Percentiles rank a stretch among this genome's conserved stretches.
Conservation (phyloP, 2,888 invertebrate genomes). For the Eristalinus sepulchralis region DNA sequence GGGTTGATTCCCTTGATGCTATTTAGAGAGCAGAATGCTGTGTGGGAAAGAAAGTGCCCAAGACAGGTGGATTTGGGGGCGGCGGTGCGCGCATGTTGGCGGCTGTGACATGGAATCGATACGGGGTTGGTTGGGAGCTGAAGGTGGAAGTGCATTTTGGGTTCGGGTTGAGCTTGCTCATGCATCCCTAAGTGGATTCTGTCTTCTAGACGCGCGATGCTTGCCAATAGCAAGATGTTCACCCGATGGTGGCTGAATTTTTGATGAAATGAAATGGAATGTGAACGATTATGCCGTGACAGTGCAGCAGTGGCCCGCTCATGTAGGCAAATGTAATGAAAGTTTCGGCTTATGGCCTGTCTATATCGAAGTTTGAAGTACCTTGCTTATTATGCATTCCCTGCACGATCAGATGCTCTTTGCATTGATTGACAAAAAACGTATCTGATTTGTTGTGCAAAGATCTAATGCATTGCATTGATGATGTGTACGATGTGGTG, state of each 20-base stretch:
- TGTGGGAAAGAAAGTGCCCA: not conserved
- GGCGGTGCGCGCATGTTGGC: not conserved
- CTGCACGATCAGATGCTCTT: not conserved
- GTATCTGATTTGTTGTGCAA: not conserved
- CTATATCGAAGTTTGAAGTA: not conserved
- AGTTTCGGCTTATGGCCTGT: not conserved
- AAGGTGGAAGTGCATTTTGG: not conserved
- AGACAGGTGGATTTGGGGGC: conserved; percentile 2
- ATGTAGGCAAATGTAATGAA: not conserved
- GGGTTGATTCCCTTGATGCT: not conserved
- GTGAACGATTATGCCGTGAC: not conserved
- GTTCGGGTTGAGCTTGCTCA: not conserved
- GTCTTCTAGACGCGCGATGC: not conserved
- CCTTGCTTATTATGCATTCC: not conserved
- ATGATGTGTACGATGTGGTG: not conserved
- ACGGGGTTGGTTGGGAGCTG: not conserved
- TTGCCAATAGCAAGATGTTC: not conserved
- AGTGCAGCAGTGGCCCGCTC: not conserved
- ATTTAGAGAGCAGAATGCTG: not conserved
- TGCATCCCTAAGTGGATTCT: not conserved
- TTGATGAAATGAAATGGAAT: not conserved
- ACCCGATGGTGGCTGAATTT: not conserved
- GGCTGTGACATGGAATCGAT: conserved; percentile 6
- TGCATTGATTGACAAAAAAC: not conserved
- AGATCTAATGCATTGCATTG: too few relatives aligned